Evolutionary conservation across 2,888 invertebrate genomes (phyloP).

Genomic region (Perithous albicinctus): DNA sequence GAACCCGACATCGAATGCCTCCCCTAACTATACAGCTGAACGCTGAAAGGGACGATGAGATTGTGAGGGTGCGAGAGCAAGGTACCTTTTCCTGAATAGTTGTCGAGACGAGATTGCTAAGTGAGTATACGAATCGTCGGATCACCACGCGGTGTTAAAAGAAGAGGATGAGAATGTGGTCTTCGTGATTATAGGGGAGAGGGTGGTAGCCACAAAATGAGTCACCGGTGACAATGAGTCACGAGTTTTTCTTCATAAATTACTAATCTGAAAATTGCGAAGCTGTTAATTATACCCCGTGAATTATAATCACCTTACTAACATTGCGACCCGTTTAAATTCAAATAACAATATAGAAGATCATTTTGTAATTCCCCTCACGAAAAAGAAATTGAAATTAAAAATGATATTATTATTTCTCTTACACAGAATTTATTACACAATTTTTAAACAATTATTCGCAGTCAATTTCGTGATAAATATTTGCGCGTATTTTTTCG

Average conservation of each 20-base stretch:
- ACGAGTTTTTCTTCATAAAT: not conserved
- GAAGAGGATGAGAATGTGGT: too few relatives aligned
- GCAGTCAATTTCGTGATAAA: too few relatives aligned
- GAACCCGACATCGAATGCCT: not conserved
- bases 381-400: too few relatives aligned
- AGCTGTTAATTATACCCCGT: not conserved
- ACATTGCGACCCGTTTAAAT: too few relatives aligned
- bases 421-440: too few relatives aligned
- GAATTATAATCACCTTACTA: not conserved
- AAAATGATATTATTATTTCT: too few relatives aligned
- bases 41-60: slow-evolving; percentile 10
- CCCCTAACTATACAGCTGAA: not conserved
- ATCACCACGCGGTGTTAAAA: not conserved
- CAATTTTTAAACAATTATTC: too few relatives aligned
- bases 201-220: not conserved
- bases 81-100: slow-evolving; percentile 8
- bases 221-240: too few relatives aligned
- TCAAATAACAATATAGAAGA: too few relatives aligned
- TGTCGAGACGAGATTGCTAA: slow-evolving; percentile 13
- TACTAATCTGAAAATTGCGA: not conserved
- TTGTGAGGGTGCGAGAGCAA: not conserved
- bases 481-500: too few relatives aligned
- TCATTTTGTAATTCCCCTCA: too few relatives aligned
- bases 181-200: not conserved
- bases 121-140: slow-evolving; percentile 8